Evolutionary conservation across 2,113 vertebrate genomes (phyloP).

Genomic region (Struthio camelus): DNA sequence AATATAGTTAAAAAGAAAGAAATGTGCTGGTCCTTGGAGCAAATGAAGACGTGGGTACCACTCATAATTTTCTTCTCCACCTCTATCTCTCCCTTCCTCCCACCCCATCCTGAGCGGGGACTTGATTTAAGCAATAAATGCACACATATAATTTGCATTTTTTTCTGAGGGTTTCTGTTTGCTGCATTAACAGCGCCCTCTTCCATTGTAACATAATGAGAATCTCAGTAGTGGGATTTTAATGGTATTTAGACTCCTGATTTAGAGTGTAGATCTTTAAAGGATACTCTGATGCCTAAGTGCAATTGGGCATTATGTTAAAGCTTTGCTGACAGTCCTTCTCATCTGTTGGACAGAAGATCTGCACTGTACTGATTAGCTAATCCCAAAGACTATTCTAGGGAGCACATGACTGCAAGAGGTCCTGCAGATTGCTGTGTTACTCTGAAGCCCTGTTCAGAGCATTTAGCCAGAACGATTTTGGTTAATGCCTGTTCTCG

Average conservation of each 20-base stretch:
- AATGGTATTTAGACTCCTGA: background rate
- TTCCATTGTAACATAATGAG: background rate
- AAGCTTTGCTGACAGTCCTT: background rate
- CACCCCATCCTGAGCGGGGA: background rate
- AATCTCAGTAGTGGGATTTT: background rate
- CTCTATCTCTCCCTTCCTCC: background rate
- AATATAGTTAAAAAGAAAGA: background rate
- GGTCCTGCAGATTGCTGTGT: background rate
- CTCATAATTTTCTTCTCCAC: background rate
- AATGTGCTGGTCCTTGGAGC: background rate
- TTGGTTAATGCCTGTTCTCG: background rate
- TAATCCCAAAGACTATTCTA: background rate
- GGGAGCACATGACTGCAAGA: background rate
- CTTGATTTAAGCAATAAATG: background rate
- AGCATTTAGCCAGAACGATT: background rate
- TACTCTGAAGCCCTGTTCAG: background rate
- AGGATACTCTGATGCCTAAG: background rate
- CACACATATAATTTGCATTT: background rate
- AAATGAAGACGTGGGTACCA: background rate
- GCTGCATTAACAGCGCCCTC: background rate
- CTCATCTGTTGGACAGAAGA: background rate
- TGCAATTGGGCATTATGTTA: background rate
- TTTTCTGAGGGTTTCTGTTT: background rate
- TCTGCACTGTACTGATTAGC: background rate
- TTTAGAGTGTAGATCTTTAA: background rate